Base-by-base conservation (phyloP, 2,888 invertebrate species). In the Mesorhabditis sp. region DNA sequence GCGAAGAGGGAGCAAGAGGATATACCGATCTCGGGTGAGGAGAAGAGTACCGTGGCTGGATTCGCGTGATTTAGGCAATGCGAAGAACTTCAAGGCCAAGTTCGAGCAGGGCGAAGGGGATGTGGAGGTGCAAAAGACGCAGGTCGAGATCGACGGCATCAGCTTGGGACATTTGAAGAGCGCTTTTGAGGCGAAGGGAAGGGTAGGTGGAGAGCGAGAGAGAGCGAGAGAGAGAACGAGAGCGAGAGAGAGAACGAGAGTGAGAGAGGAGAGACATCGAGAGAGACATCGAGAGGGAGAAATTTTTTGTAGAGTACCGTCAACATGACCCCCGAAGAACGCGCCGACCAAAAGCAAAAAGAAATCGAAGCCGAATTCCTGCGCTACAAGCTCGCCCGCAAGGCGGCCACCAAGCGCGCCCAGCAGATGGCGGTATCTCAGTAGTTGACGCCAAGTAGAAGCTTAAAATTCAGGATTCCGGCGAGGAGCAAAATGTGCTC, bases 291-390 rank as follows among this genome's bases (percentile, higher is more conserved):
- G 28, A 28, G 28, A 28, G 28, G 28, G 10, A 50, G 50, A 10
- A 50, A 15, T 62, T 7, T 62, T 62, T 7, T 7, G 65, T 65
- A 74, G 63, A 69, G 72, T 15, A 80, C 78, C 69, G 82, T 77
- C 5, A 80, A 84, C 28, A 82, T 84, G 82, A 78, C 81, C 43
- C 80, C 84, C 4, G 84, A 84, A 68, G 84, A 83, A 65, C 69
- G 84, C 42, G 82, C 84, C 3, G 81, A 78, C 5, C 70, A 77
- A 61, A 84, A 84, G 74, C 84, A 84, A 70, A 76, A 78, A 62
- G 84, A 84, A 68, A 84, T 84, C 66, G 84, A 84, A 65, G 84
- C 82, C 6, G 84, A 84, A 69, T 84, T 84, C 74, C 76, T 80
- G 65, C 74, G 83, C 63, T 84, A 82, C 73, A 84, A 84, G 68